Base-by-base conservation (phyloP, 2,113 vertebrate genomes). In the Syngnathus typhle region DNA sequence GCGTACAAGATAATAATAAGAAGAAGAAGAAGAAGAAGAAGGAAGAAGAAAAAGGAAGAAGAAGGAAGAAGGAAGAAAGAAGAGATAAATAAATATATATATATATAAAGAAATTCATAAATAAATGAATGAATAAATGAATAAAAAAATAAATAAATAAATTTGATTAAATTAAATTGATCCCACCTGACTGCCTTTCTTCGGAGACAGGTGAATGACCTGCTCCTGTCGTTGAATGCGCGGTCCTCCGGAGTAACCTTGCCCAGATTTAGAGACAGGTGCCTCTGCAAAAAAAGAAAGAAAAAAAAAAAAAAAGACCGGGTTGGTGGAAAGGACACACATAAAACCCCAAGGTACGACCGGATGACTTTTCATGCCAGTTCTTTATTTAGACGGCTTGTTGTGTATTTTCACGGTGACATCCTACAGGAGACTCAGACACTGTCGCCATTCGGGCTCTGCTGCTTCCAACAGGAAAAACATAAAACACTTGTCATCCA, bases 171-270 rank as follows among this genome's bases (percentile, higher is more conserved):
- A 32, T 27, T 2, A 27, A 27, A 27, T 32, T 3, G 27, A 56
- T 85, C 93, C 90, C 88, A 99, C 97, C 89, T 99, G 97, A 72
- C 94, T 95, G 85, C 95, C 91, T 77, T 97, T 99, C 89, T 96
- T 96, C 6, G 97, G 96, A 82, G 97, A 99, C 68, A 97, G 82
- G 67, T 98, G 96, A 70, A 97, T 96, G 78, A 98, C 95, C 0
- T 97, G 95, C 84, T 99, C 97, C 81, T 99, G 97, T 64, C 96
- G 94, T 90, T 98, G 95, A 78, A 99, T 88, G 78, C 96, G 95
- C 1, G 91, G 91, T 74, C 93, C 95, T 21, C 94, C 93, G 3
- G 97, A 95, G 88, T 96, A 98, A 71, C 94, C 89, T 0, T 94
- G 93, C 77, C 94, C 88, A 1, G 96, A 93, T 78, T 99, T 99